These are phyloP conservation scores for Lepus oiostolus DNA, from an alignment of 2,797 vertebrate species.

Conservation along the genomic window DNA sequence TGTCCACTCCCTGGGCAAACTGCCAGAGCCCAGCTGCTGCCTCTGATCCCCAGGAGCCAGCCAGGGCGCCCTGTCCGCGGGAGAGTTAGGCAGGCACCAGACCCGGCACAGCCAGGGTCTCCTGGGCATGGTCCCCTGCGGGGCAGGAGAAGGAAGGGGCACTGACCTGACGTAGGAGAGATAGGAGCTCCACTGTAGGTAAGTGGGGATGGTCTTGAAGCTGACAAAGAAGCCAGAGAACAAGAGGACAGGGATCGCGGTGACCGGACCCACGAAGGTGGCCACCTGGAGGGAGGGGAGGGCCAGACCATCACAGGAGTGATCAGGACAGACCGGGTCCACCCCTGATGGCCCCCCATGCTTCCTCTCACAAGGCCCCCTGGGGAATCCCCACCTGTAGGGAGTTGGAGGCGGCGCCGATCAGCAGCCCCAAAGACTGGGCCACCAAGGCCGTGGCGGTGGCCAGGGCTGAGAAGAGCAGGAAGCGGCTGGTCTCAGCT, in stretches of 20 bases:
- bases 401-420: slow-evolving; percentile 97
- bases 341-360: background rate
- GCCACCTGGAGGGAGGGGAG: slow-evolving; percentile 92
- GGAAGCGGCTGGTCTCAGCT: slow-evolving; percentile 94
- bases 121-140: background rate
- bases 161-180: slow-evolving; percentile 97
- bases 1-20: background rate
- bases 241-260: slow-evolving; percentile 97
- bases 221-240: slow-evolving; percentile 99
- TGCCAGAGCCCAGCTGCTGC: background rate
- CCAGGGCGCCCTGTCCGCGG: background rate
- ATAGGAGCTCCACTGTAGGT: slow-evolving; percentile 99
- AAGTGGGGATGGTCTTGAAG: slow-evolving; percentile 99
- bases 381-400: slow-evolving; percentile 92
- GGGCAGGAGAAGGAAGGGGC: fast-evolving
- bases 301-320: background rate
- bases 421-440: slow-evolving; percentile 97
- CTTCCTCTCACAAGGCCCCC: background rate
- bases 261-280: slow-evolving; percentile 97
- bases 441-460: slow-evolving; percentile 97
- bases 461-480: slow-evolving; percentile 97
- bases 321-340: background rate
- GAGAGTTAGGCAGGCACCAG: background rate
- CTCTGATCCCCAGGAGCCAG: background rate
- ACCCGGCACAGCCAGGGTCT: background rate